Evolutionary conservation across 1,140 invertebrate species (phyloP).

Genomic region (Cydia fagiglandana): DNA sequence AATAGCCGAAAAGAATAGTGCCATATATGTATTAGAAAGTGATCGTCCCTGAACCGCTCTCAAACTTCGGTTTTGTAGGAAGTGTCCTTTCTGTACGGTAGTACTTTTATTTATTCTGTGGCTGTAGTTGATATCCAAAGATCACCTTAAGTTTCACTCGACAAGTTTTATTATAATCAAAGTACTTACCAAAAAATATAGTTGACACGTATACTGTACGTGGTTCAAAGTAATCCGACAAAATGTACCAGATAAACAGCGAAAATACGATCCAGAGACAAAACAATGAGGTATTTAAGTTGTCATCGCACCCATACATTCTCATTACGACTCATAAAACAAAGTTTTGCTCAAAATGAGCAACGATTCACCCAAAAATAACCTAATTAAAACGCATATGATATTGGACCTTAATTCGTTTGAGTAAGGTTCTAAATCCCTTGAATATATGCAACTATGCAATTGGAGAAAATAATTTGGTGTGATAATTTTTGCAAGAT

Average conservation of each 20-base stretch:
- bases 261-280: not conserved
- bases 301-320: conserved; percentile 27
- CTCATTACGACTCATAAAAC: conserved; percentile 27
- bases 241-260: conserved; percentile 14
- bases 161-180: too few species aligned
- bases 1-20: too few species aligned
- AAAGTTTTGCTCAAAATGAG: conserved; percentile 23
- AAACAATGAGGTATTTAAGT: conserved; percentile 30
- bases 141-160: too few species aligned
- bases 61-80: too few species aligned
- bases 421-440: not conserved
- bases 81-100: too few species aligned
- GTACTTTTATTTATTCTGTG: too few species aligned
- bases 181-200: too few species aligned
- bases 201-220: not conserved
- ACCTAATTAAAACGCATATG: not conserved
- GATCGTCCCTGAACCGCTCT: too few species aligned
- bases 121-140: too few species aligned
- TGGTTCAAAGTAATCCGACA: not conserved
- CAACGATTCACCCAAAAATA: conserved; percentile 22
- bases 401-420: not conserved
- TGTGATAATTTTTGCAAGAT: not conserved
- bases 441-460: not conserved
- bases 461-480: conserved; percentile 1
- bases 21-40: too few species aligned